Evolutionary conservation across 2,888 invertebrate species (phyloP).

Genomic region (Anagyrus pseudococci): DNA sequence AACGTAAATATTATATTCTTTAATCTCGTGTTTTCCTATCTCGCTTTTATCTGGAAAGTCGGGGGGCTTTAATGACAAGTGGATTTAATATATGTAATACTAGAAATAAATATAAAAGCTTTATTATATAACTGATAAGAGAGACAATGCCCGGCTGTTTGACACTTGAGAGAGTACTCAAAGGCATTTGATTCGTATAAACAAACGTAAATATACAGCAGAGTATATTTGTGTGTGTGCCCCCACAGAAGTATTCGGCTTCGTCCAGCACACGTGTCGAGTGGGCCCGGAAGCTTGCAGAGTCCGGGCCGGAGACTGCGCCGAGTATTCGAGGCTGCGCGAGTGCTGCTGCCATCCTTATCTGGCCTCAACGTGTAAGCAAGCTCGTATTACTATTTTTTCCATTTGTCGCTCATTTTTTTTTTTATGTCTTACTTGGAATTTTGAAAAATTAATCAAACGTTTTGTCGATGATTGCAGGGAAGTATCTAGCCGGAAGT

Average conservation of each 20-base stretch:
- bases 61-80: too few relatives aligned
- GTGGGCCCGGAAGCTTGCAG: conserved; percentile 69
- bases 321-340: conserved; percentile 68
- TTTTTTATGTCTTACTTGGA: neutral
- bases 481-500: conserved; percentile 55
- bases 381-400: neutral
- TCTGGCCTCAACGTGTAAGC: conserved; percentile 69
- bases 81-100: too few relatives aligned
- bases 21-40: too few relatives aligned
- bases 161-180: too few relatives aligned
- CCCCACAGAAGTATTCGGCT: conserved; percentile 71
- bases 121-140: too few relatives aligned
- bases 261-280: conserved; percentile 74
- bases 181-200: neutral
- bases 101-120: too few relatives aligned
- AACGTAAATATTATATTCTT: too few relatives aligned
- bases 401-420: neutral
- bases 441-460: conserved; percentile 14
- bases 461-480: conserved; percentile 44
- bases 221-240: too few relatives aligned
- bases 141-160: too few relatives aligned
- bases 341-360: conserved; percentile 72
- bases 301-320: conserved; percentile 69
- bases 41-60: too few relatives aligned
- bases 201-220: conserved; percentile 14